phyloP scores from a whole-genome alignment of 2,797 vertebrate species.

The Mareca penelope region DNA sequence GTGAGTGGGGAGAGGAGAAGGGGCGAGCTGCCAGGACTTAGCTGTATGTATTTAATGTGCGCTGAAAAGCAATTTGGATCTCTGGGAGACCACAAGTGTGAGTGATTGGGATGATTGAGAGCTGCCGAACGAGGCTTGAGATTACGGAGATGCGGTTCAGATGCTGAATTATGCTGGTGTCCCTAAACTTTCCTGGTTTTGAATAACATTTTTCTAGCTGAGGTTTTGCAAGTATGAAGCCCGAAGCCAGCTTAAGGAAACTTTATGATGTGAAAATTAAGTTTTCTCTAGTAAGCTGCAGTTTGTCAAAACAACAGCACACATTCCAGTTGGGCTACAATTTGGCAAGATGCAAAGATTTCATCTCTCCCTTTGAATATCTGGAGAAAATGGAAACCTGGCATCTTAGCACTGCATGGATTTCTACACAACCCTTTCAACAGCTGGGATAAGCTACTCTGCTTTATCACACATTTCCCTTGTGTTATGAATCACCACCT shows the following conservation, averaged over 20 bases:
- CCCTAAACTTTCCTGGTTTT: slow-evolving; percentile 38
- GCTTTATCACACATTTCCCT: slow-evolving; percentile 58
- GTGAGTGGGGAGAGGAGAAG: background rate
- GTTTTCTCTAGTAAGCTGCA: slow-evolving; percentile 71
- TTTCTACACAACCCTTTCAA: slow-evolving; percentile 63
- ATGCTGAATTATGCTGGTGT: slow-evolving; percentile 25
- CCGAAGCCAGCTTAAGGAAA: slow-evolving; percentile 60
- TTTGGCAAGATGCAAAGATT: slow-evolving; percentile 64
- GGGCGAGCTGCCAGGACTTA: background rate
- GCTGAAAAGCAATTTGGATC: background rate
- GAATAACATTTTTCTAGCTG: slow-evolving; percentile 56
- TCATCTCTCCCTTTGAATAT: slow-evolving; percentile 58
- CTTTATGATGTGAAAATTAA: slow-evolving; percentile 74
- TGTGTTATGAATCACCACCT: slow-evolving; percentile 60
- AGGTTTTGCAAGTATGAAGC: slow-evolving; percentile 61
- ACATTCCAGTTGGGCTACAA: slow-evolving; percentile 47
- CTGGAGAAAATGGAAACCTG: slow-evolving; percentile 61
- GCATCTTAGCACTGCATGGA: slow-evolving; percentile 22
- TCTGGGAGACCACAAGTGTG: background rate
- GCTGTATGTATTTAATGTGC: background rate
- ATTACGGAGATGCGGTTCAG: slow-evolving; percentile 35
- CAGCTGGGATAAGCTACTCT: slow-evolving; percentile 69
- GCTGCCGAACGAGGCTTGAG: background rate
- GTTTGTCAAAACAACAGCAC: slow-evolving; percentile 68
- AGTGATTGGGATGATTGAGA: background rate